Evolutionary conservation across 2,888 invertebrate genomes (phyloP), one percentile per base, ranked within the genome.

Genomic region (Napeogenes inachia): DNA sequence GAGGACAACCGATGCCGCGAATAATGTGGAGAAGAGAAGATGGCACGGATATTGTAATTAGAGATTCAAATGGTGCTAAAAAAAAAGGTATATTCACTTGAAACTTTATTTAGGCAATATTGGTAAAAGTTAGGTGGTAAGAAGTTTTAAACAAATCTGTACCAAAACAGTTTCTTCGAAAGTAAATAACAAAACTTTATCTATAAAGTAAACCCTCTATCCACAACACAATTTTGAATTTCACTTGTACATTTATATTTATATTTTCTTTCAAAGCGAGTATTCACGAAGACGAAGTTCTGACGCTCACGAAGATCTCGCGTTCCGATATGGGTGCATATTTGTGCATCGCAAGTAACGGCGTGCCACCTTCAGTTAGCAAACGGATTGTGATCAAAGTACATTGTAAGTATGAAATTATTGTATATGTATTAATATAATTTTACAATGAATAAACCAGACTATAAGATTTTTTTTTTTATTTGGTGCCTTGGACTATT

Each of bases 281-380:
- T 62, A 92, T 93, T 61, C 94, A 92, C 80, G 94, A 95, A 76
- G 96, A 96, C 64, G 95, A 95, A 81, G 92, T 94, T 63, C 87
- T 97, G 73, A 93, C 93, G 68, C 90, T 97, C 69, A 91, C 92
- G 71, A 97, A 96, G 89, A 94, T 97, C 81, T 94, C 95, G 62
- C 93, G 97, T 66, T 94, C 95, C 54, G 97, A 97, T 82, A 97
- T 97, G 97, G 97, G 97, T 13, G 94, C 95, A 67, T 97, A 97
- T 87, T 92, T 97, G 74, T 97, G 97, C 89, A 97, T 97, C 72
- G 97, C 97, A 54, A 94, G 95, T 73, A 97, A 97, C 76, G 95
- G 96, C 38, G 94, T 97, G 56, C 97, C 97, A 53, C 97, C 97
- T 57, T 94, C 96, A 60, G 95, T 97, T 75, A 96, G 96, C 90